A percentile compares a stretch with the other conserved stretches of the same genome.
phyloP scores from a whole-genome alignment of 2,888 invertebrate species.

The Ophion costatus region DNA sequence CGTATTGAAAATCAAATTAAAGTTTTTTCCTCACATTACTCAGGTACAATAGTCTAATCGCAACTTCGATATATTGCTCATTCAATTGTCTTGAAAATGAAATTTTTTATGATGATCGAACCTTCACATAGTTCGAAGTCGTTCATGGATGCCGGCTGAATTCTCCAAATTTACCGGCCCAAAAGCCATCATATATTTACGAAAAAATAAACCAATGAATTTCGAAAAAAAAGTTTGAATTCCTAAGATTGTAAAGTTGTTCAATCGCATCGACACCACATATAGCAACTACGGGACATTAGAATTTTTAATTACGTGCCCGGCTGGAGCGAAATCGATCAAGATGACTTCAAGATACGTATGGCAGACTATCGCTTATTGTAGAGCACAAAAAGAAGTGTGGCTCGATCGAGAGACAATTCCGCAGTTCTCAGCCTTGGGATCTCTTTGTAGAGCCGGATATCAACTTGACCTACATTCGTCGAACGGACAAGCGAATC shows the following conservation, averaged over 20 bases:
- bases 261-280: background rate
- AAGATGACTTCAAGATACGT: background rate
- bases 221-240: background rate
- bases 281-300: background rate
- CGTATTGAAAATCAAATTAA: background rate
- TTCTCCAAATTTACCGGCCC: background rate
- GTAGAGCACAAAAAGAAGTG: constrained; percentile 18
- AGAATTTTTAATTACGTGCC: background rate
- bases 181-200: background rate
- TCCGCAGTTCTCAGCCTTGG: constrained; percentile 38
- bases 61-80: no score
- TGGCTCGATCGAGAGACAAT: constrained; percentile 44
- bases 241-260: background rate
- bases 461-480: constrained; percentile 78
- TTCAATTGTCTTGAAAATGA: no score
- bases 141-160: background rate
- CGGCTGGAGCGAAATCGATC: background rate
- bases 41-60: no score
- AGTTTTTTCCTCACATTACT: background rate
- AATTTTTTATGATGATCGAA: no score
- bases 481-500: constrained; percentile 62
- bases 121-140: background rate
- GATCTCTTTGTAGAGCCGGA: constrained; percentile 73
- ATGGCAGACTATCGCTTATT: constrained; percentile 6
- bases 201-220: background rate